Percentiles rank a stretch among this genome's conserved stretches.
Evolutionary conservation across 2,113 vertebrate species (phyloP).

Genomic region (Phrynosoma blainvillii): DNA sequence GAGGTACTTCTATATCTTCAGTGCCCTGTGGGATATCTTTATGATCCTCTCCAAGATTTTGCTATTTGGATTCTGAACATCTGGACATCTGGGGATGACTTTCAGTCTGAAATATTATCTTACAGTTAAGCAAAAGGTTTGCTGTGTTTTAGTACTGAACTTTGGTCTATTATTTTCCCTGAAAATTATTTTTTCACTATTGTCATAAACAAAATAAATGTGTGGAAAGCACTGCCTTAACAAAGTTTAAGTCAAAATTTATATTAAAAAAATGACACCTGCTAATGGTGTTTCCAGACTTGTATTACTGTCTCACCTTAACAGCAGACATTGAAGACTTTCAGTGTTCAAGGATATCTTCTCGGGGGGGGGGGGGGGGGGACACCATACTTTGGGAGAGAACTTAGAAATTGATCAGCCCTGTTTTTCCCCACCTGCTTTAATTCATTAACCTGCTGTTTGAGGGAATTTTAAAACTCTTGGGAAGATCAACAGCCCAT

Average conservation of each 20-base stretch:
- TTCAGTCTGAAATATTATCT: too few relatives aligned
- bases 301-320: not conserved
- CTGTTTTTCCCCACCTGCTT: conserved; percentile 66
- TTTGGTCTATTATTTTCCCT: too few relatives aligned
- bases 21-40: too few relatives aligned
- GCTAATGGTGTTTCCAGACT: not conserved
- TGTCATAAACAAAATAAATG: too few relatives aligned
- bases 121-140: too few relatives aligned
- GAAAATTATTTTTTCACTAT: too few relatives aligned
- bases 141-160: too few relatives aligned
- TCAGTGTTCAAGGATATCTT: conserved; percentile 13
- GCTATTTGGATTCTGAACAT: too few relatives aligned
- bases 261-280: not conserved
- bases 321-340: conserved; percentile 8
- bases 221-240: not conserved
- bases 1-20: too few relatives aligned
- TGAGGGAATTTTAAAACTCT: conserved; percentile 70
- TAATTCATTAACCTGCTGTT: conserved; percentile 71
- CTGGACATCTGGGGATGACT: too few relatives aligned
- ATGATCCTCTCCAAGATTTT: too few relatives aligned
- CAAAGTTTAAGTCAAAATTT: not conserved
- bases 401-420: conserved; percentile 59
- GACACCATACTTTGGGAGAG: conserved; percentile 53
- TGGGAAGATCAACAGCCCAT: conserved; percentile 53
- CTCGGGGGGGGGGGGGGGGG: too few relatives aligned